Conservation (phyloP, 2,113 vertebrate species). For the Larimichthys crocea region DNA sequence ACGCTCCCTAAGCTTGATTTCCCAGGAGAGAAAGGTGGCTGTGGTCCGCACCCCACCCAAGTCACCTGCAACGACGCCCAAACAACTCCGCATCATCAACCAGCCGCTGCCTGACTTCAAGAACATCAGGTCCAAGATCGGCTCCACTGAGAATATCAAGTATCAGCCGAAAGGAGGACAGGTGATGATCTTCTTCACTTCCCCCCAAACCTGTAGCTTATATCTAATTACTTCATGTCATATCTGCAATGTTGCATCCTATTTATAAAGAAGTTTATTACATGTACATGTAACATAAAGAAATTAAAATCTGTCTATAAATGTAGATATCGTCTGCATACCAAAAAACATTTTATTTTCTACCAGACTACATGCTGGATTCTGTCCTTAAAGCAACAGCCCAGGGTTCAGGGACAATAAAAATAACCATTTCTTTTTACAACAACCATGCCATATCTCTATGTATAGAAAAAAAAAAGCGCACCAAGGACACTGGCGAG, state of each 20-base stretch:
- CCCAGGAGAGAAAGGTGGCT: constrained; percentile 95
- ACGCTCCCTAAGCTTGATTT: constrained; percentile 93
- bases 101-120: constrained; percentile 98
- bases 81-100: constrained; percentile 95
- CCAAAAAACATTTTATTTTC: background rate
- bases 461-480: background rate
- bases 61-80: constrained; percentile 93
- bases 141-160: constrained; percentile 97
- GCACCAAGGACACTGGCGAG: background rate
- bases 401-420: background rate
- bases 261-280: too few relatives aligned
- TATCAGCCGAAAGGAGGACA: constrained; percentile 98
- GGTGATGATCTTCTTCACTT: constrained; percentile 82
- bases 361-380: background rate
- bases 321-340: background rate
- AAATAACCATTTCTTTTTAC: background rate
- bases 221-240: constrained; percentile 10
- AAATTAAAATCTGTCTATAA: background rate
- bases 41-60: constrained; percentile 96
- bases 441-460: background rate
- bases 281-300: background rate
- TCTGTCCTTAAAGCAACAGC: background rate
- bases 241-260: background rate
- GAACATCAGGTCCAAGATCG: constrained; percentile 96
- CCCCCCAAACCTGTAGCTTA: background rate